Evolutionary conservation across 2,888 invertebrate genomes (phyloP).

Genomic region (Ctena decussata): DNA sequence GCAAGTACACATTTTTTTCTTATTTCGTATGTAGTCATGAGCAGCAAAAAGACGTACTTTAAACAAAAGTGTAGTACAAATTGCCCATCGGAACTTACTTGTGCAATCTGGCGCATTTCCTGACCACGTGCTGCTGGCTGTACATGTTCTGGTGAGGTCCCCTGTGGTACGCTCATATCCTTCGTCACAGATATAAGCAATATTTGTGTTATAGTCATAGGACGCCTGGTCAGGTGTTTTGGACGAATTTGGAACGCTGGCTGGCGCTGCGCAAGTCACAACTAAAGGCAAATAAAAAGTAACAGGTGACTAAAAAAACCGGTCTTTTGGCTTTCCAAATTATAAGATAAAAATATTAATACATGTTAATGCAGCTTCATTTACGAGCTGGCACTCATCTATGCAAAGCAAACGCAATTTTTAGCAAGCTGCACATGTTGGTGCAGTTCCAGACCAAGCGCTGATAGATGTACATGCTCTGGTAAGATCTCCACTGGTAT

Average conservation of each 20-base stretch:
- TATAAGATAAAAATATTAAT: too few relatives aligned
- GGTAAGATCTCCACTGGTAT: slow-evolving; percentile 19
- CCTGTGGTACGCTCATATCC: slow-evolving; percentile 33
- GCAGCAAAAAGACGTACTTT: too few relatives aligned
- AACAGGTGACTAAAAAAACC: too few relatives aligned
- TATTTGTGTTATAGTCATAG: background rate
- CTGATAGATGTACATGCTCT: slow-evolving; percentile 26
- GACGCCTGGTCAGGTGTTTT: background rate
- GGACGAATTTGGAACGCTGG: background rate
- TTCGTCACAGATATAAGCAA: slow-evolving; percentile 28
- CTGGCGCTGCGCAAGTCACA: slow-evolving; percentile 17
- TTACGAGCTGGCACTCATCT: too few relatives aligned
- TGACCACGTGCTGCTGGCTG: slow-evolving; percentile 9
- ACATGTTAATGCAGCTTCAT: too few relatives aligned
- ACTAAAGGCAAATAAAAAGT: slow-evolving; percentile 3
- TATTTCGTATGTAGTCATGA: too few relatives aligned
- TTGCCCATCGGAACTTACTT: slow-evolving; percentile 18
- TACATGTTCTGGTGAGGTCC: slow-evolving; percentile 25
- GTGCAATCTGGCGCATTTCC: slow-evolving; percentile 38
- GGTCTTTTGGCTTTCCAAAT: too few relatives aligned
- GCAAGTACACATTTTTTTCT: too few relatives aligned
- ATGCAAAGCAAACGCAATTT: too few relatives aligned
- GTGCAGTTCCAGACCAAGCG: slow-evolving; percentile 27
- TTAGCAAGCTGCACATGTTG: slow-evolving; percentile 33
- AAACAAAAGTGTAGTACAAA: too few relatives aligned